phyloP scores from a whole-genome alignment of 2,888 invertebrate species.

The Mycalesis mineus region DNA sequence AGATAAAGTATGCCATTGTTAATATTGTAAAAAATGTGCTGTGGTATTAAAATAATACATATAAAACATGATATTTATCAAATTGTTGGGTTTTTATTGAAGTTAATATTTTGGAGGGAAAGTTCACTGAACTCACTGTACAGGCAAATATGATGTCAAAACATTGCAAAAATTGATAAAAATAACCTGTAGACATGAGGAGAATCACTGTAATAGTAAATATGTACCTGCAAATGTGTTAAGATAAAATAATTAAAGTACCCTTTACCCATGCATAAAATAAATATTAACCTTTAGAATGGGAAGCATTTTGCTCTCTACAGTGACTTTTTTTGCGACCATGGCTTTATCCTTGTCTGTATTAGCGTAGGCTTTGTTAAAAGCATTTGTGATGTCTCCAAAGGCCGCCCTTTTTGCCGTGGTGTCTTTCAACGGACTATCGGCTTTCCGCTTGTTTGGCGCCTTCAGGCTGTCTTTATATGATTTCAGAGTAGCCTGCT shows the following conservation, averaged over 20 bases:
- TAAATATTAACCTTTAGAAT: slow-evolving; percentile 58
- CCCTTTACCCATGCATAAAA: slow-evolving; percentile 19
- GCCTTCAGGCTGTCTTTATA: slow-evolving; percentile 67
- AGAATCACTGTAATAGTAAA: not conserved
- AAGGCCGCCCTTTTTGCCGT: slow-evolving; percentile 89
- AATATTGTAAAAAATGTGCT: too few species aligned
- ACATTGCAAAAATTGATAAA: slow-evolving; percentile 8
- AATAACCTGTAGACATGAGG: not conserved
- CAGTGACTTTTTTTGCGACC: slow-evolving; percentile 70
- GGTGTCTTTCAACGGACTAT: slow-evolving; percentile 86
- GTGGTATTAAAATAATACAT: too few species aligned
- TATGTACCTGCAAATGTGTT: not conserved
- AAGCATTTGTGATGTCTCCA: slow-evolving; percentile 90
- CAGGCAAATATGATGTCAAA: slow-evolving; percentile 7
- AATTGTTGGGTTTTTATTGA: not conserved
- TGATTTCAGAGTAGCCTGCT: slow-evolving; percentile 69
- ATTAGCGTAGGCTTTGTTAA: slow-evolving; percentile 59
- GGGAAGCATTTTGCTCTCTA: slow-evolving; percentile 71
- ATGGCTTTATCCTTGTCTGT: slow-evolving; percentile 62
- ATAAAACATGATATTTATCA: too few species aligned
- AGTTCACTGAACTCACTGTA: slow-evolving; percentile 48
- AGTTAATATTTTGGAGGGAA: slow-evolving; percentile 51
- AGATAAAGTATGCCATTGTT: too few species aligned
- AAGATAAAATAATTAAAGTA: not conserved
- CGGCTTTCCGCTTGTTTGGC: slow-evolving; percentile 87